Evolutionary conservation across 64 coral and sea anemone genomes (phyloP).

Genomic region (Astreopora myriophthalma): DNA sequence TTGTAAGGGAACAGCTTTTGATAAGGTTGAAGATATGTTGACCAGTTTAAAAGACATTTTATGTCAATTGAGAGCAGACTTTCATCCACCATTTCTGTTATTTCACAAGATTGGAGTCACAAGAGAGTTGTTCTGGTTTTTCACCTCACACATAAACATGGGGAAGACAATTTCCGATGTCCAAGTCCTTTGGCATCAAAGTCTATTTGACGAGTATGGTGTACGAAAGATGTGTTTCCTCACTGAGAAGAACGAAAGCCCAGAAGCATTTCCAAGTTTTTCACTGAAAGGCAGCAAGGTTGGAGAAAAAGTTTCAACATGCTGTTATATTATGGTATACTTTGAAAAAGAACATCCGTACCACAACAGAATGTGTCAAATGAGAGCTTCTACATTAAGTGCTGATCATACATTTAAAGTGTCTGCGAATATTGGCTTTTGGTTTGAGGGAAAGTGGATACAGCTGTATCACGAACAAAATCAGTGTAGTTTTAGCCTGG

Average conservation of each 20-base stretch:
- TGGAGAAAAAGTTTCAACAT: conserved; percentile 41
- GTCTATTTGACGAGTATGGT: conserved; percentile 62
- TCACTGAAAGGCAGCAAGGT: conserved; percentile 5
- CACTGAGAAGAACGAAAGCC: background rate
- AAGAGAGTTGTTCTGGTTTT: conserved; percentile 14
- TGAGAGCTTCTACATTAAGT: conserved; percentile 32
- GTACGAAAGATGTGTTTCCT: conserved; percentile 28
- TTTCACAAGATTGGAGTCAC: conserved; percentile 68
- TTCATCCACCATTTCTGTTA: background rate
- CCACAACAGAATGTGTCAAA: conserved; percentile 30
- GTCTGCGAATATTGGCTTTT: background rate
- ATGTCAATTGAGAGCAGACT: conserved; percentile 19
- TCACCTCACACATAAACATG: conserved; percentile 31
- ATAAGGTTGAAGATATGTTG: background rate
- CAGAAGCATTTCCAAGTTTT: conserved; percentile 32
- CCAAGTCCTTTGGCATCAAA: conserved; percentile 68
- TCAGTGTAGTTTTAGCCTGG: conserved; percentile 17
- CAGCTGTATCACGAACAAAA: conserved; percentile 41
- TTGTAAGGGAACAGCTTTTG: conserved; percentile 53
- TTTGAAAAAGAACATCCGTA: conserved; percentile 56
- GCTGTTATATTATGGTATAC: conserved; percentile 15
- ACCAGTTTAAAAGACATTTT: background rate
- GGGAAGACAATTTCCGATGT: conserved; percentile 56
- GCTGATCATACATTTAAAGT: conserved; percentile 42
- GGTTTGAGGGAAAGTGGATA: conserved; percentile 34